A percentile compares a stretch with the other conserved stretches of the same genome.
Evolutionary conservation across 2,888 invertebrate species (phyloP).

Genomic region (Oligia fasciuncula): DNA sequence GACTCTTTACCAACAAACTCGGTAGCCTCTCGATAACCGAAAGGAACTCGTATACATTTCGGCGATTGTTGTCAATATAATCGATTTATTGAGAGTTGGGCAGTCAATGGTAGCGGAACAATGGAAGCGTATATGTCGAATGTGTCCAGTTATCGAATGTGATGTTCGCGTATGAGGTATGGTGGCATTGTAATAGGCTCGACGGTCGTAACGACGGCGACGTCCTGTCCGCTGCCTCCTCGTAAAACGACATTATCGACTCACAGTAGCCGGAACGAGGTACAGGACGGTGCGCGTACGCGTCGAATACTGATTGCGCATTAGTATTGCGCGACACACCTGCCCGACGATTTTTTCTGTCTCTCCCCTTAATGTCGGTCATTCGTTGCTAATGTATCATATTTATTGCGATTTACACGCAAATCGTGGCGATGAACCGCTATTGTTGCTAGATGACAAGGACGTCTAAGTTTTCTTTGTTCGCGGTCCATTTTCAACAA

Average conservation of each 20-base stretch:
- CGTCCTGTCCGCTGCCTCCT: slow-evolving; percentile 89
- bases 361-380: slow-evolving; percentile 89
- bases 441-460: slow-evolving; percentile 82
- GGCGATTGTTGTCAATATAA: slow-evolving; percentile 70
- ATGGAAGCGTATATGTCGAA: slow-evolving; percentile 73
- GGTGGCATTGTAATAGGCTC: slow-evolving; percentile 89
- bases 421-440: slow-evolving; percentile 80
- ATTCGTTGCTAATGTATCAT: slow-evolving; percentile 88
- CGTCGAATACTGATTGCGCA: slow-evolving; percentile 89
- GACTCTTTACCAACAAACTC: slow-evolving; percentile 73
- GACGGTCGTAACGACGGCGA: slow-evolving; percentile 89
- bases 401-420: slow-evolving; percentile 87
- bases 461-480: slow-evolving; percentile 77
- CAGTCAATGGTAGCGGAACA: slow-evolving; percentile 84
- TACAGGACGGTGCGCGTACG: slow-evolving; percentile 89
- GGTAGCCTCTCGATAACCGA: slow-evolving; percentile 48
- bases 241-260: slow-evolving; percentile 90
- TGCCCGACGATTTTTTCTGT: slow-evolving; percentile 88
- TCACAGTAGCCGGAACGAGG: slow-evolving; percentile 90
- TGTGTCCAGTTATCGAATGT: slow-evolving; percentile 76
- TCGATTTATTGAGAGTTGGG: slow-evolving; percentile 71
- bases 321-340: slow-evolving; percentile 89
- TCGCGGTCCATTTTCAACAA: slow-evolving; percentile 58
- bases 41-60: slow-evolving; percentile 77
- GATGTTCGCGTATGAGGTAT: slow-evolving; percentile 84